Base-by-base conservation (phyloP, 2,113 vertebrate species). In the Tyto alba region DNA sequence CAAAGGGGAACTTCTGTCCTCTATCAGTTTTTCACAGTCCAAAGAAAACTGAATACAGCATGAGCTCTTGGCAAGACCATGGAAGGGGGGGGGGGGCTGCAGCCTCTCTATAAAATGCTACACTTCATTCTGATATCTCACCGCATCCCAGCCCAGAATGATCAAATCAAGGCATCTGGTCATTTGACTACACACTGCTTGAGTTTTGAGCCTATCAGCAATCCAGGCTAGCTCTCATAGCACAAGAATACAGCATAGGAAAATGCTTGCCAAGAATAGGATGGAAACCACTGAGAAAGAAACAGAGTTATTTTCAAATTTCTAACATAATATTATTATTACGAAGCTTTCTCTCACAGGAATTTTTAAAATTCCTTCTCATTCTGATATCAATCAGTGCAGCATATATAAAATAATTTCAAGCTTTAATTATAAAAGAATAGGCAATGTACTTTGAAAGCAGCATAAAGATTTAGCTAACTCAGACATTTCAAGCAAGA, bases 351-450 rank as follows among this genome's bases (percentile, higher is more conserved):
- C 48, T 78, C 72, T 77, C 68, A 74, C 1, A 57, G 16, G 69
- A 60, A 17, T 73, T 72, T 84, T 71, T 50, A 4, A 3, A 59
- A 78, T 87, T 75, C 55, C 60, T 67, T 62, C 43, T 86, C 40
- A 36, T 84, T 90, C 48, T 68, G n/a, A 82, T 88, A 43, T 82
- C 41, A 76, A 43, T 69, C 77, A 87, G 69, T 87, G 45, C 53
- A 89, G n/a, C 59, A 56, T 34, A 87, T 20, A 87, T 25, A 90
- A 89, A 89, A 89, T 76, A 79, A 88, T 95, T 67, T 91, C 77
- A 95, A 82, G 74, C 48, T 92, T 91, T 93, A 95, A 93, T 81
- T 92, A 66, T 38, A 93, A 72, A 88, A 93, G 63, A 94, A 91
- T 36, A 91, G 69, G 57, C 66, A 93, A 53, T 25, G 41, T 53